A percentile compares a stretch with the other conserved stretches of the same genome.
Evolutionary conservation across 2,113 vertebrate genomes (phyloP).

Genomic region (Apodemus speciosus): DNA sequence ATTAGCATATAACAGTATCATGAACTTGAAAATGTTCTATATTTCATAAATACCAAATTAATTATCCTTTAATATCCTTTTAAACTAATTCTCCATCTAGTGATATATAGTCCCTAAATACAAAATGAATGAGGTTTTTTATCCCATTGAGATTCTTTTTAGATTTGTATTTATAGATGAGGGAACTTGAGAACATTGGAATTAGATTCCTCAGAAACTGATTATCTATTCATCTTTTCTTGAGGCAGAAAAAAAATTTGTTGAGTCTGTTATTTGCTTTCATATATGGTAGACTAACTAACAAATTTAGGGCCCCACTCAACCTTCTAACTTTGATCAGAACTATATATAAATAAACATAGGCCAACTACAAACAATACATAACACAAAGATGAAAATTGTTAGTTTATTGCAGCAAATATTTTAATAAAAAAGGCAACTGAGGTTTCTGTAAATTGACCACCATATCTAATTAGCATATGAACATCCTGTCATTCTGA

Average conservation of each 20-base stretch:
- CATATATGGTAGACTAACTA: slow-evolving; percentile 52
- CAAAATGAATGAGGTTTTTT: slow-evolving; percentile 29
- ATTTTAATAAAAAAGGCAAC: slow-evolving; percentile 5
- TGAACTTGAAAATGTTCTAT: slow-evolving; percentile 60
- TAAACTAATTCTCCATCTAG: slow-evolving; percentile 54
- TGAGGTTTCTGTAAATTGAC: slow-evolving; percentile 16
- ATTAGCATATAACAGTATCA: slow-evolving; percentile 64
- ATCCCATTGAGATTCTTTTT: slow-evolving; percentile 38
- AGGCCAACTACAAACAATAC: background rate
- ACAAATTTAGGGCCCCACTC: slow-evolving; percentile 35
- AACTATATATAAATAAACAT: slow-evolving; percentile 51
- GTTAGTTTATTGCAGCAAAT: background rate
- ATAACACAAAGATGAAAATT: slow-evolving; percentile 28
- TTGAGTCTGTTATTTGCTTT: slow-evolving; percentile 65
- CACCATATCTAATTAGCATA: slow-evolving; percentile 11
- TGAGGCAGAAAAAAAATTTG: slow-evolving; percentile 48
- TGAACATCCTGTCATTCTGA: background rate
- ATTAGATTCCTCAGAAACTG: slow-evolving; percentile 51
- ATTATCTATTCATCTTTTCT: slow-evolving; percentile 27
- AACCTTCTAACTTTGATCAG: slow-evolving; percentile 41
- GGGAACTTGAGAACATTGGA: slow-evolving; percentile 45
- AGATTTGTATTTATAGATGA: slow-evolving; percentile 51
- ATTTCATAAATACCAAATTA: slow-evolving; percentile 64
- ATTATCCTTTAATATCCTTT: slow-evolving; percentile 66
- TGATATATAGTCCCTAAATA: slow-evolving; percentile 57